Conservation (phyloP, 2,888 invertebrate species). For the Clostera curtula region DNA sequence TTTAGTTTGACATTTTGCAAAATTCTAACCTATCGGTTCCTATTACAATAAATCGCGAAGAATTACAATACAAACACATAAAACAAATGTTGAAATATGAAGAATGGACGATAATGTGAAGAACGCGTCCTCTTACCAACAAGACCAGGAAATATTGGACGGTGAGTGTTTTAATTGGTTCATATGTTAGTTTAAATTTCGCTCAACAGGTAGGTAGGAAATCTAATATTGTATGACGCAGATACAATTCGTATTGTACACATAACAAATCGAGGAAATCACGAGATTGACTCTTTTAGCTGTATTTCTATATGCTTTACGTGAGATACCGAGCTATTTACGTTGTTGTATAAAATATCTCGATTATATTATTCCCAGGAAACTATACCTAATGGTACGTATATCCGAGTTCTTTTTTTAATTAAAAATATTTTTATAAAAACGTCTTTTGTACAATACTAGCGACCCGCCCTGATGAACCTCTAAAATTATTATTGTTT, state of each 20-base stretch:
- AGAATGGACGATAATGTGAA: slow-evolving; percentile 72
- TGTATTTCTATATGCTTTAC: slow-evolving; percentile 3
- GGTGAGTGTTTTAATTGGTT: slow-evolving; percentile 35
- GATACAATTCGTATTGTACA: slow-evolving; percentile 19
- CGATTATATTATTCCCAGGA: too few relatives aligned
- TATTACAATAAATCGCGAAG: slow-evolving; percentile 34
- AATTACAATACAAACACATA: slow-evolving; percentile 36
- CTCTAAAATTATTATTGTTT: too few relatives aligned
- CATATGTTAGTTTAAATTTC: slow-evolving; percentile 31
- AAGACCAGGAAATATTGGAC: slow-evolving; percentile 67
- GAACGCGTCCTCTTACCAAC: slow-evolving; percentile 59
- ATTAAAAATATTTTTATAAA: too few relatives aligned
- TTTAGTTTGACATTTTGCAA: slow-evolving; percentile 9
- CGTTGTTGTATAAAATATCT: too few relatives aligned
- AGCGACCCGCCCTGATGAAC: too few relatives aligned
- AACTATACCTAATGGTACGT: too few relatives aligned
- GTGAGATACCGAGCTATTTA: too few relatives aligned
- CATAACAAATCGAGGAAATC: slow-evolving; percentile 13
- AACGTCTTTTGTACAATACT: too few relatives aligned
- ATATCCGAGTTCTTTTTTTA: too few relatives aligned
- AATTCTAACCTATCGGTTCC: slow-evolving; percentile 33
- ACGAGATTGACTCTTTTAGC: too few relatives aligned
- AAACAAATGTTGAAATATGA: slow-evolving; percentile 59
- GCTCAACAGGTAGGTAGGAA: slow-evolving; percentile 26
- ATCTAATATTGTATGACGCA: slow-evolving; percentile 29